A percentile compares a stretch with the other conserved stretches of the same genome.
Evolutionary conservation across 2,797 vertebrate genomes (phyloP).

Genomic region (Danio kyathit): DNA sequence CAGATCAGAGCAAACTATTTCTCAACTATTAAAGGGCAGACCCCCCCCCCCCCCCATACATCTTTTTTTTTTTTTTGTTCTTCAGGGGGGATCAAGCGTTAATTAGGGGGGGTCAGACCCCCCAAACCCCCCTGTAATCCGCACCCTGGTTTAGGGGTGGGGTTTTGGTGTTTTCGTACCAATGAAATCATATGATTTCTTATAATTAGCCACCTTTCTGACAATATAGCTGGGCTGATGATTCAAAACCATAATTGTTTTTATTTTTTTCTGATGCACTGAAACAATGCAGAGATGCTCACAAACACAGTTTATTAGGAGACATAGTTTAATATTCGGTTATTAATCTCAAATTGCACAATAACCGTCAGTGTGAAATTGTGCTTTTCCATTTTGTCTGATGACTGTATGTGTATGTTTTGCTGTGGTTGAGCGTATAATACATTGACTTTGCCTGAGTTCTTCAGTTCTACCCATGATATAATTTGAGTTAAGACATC

Average conservation of each 20-base stretch:
- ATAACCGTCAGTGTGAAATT: background rate
- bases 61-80: too few species aligned
- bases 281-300: background rate
- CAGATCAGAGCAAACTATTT: too few species aligned
- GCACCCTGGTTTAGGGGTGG: too few species aligned
- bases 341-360: background rate
- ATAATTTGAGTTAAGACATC: conserved; percentile 60
- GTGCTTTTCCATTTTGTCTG: conserved; percentile 32
- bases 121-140: too few species aligned
- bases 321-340: background rate
- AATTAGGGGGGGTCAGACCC: too few species aligned
- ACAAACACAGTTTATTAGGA: background rate
- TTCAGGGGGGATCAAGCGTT: too few species aligned
- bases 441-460: conserved; percentile 62
- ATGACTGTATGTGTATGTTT: conserved; percentile 48
- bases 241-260: conserved; percentile 4
- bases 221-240: too few species aligned
- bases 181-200: too few species aligned
- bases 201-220: too few species aligned
- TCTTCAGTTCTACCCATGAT: conserved; percentile 56
- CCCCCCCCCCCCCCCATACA: too few species aligned
- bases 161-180: too few species aligned
- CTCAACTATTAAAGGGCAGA: too few species aligned
- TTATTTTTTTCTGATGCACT: background rate
- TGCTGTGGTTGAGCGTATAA: conserved; percentile 64